These are phyloP conservation scores for Trachymyrmex septentrionalis DNA, from an alignment of 1,140 invertebrate species.

Conservation along the genomic window DNA sequence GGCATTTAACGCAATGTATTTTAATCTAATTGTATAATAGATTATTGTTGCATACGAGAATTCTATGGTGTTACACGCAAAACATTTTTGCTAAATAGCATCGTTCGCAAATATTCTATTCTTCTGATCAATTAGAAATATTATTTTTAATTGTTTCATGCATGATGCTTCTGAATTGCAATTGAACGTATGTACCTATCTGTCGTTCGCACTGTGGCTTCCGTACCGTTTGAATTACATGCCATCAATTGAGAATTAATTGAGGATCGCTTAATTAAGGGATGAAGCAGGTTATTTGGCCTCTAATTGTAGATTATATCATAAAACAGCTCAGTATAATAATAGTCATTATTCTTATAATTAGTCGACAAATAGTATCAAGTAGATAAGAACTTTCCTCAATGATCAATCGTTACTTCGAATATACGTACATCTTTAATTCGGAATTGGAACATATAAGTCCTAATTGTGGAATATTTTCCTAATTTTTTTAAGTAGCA, in stretches of 20 bases:
- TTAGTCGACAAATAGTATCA: background rate
- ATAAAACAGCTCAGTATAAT: background rate
- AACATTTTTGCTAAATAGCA: background rate
- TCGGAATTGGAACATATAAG: too few species aligned
- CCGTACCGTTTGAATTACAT: constrained; percentile 54
- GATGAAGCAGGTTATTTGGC: constrained; percentile 32
- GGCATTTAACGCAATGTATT: background rate
- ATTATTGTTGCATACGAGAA: background rate
- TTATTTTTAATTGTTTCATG: constrained; percentile 29
- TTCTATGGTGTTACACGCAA: background rate
- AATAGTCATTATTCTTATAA: background rate
- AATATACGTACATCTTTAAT: background rate
- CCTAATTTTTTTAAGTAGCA: too few species aligned
- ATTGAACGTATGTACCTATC: constrained; percentile 25
- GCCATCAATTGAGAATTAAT: constrained; percentile 57
- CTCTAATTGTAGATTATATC: constrained; percentile 27
- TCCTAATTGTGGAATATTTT: too few species aligned
- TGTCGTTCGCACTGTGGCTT: constrained; percentile 38
- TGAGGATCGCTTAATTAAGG: constrained; percentile 49
- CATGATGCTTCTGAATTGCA: constrained; percentile 8
- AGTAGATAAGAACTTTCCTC: background rate
- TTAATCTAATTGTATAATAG: constrained; percentile 15
- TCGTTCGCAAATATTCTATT: background rate
- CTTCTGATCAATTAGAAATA: constrained; percentile 19
- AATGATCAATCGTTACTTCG: background rate